Conservation (phyloP, 2,113 vertebrate genomes). For the Thamnophis sirtalis region DNA sequence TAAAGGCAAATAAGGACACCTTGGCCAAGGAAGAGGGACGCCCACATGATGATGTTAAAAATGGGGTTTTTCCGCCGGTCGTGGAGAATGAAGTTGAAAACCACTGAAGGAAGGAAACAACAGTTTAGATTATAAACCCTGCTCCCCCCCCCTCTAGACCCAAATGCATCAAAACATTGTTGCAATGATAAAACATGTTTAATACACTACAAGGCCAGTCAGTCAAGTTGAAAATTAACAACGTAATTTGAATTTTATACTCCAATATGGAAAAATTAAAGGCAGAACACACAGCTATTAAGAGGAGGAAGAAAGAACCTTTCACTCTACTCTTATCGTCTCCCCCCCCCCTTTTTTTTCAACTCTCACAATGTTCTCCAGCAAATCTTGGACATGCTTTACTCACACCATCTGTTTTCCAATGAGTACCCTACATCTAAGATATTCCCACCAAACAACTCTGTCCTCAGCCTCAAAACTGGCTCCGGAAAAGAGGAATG, state of each 20-base stretch:
- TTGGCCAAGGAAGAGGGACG: constrained; percentile 86
- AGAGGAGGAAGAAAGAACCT: background rate
- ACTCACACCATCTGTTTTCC: background rate
- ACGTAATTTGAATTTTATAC: background rate
- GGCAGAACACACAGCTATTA: background rate
- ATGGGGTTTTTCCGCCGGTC: constrained; percentile 89
- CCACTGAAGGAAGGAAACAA: constrained; percentile 69
- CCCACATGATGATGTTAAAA: constrained; percentile 97
- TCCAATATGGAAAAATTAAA: background rate
- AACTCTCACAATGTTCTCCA: background rate
- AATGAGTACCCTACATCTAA: background rate
- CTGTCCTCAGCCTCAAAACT: background rate
- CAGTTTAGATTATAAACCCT: rapidly evolving
- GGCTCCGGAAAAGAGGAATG: background rate
- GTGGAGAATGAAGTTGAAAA: constrained; percentile 93
- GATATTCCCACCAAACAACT: background rate
- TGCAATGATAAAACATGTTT: background rate
- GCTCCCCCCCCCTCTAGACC: background rate
- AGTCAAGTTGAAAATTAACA: background rate
- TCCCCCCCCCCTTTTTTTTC: background rate
- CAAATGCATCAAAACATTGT: background rate
- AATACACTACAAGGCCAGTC: background rate
- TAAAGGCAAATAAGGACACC: constrained; percentile 91
- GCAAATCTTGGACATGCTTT: background rate
- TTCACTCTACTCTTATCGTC: background rate